phyloP scores from a whole-genome alignment of 2,113 vertebrate species.

The Leucopternis melanops region DNA sequence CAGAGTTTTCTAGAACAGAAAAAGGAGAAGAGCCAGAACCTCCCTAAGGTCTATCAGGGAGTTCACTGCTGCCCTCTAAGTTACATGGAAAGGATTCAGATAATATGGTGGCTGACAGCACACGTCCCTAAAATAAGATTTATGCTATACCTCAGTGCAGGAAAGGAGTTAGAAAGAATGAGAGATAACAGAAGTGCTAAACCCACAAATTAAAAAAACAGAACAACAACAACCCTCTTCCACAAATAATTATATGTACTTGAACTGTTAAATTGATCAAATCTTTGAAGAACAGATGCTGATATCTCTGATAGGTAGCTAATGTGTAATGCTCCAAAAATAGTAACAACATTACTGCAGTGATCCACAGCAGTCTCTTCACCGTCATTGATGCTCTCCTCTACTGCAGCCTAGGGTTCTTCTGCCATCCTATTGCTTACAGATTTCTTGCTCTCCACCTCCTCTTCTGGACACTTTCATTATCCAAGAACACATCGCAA shows the following conservation, averaged over 20 bases:
- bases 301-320: neutral
- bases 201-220: neutral
- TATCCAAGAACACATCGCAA: neutral
- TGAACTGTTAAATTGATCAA: neutral
- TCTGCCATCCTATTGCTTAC: neutral
- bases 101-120: neutral
- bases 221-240: neutral
- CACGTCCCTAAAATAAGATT: neutral
- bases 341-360: neutral
- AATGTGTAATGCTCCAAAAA: neutral
- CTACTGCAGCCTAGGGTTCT: neutral
- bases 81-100: neutral
- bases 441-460: neutral
- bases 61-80: neutral
- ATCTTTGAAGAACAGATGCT: neutral
- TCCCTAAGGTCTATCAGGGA: neutral
- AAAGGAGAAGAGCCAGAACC: neutral
- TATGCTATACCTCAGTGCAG: neutral
- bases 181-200: neutral
- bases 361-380: neutral
- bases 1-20: neutral
- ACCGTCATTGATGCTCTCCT: neutral
- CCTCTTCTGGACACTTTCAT: neutral
- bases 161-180: neutral
- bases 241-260: neutral